These are phyloP conservation scores for Tragelaphus scriptus DNA, from an alignment of 2,113 vertebrate species.

Conservation along the genomic window DNA sequence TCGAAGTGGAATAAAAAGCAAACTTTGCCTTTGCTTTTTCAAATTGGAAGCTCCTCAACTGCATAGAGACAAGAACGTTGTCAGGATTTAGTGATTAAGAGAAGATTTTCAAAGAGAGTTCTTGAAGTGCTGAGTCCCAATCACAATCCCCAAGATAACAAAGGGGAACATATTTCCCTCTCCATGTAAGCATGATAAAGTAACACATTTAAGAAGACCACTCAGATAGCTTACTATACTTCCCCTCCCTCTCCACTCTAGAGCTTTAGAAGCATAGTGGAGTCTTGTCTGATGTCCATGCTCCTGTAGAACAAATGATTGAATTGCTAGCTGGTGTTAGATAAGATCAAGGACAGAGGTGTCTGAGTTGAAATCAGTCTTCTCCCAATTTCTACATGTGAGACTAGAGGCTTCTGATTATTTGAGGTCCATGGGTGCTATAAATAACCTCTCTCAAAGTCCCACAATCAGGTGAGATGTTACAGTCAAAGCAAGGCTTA, in stretches of 20 bases:
- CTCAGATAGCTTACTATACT: not conserved
- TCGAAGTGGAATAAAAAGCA: not conserved
- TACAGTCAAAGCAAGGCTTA: not conserved
- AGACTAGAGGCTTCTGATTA: not conserved
- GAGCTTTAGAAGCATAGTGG: not conserved
- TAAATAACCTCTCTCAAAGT: not conserved
- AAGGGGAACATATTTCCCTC: not conserved
- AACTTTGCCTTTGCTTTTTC: not conserved
- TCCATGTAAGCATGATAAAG: not conserved
- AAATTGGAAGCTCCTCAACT: not conserved
- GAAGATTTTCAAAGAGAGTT: not conserved
- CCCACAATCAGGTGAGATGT: not conserved
- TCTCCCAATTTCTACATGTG: not conserved
- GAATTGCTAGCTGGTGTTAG: not conserved
- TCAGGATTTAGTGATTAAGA: not conserved
- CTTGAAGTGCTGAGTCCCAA: not conserved
- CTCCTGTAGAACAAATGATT: not conserved
- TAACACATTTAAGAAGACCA: not conserved
- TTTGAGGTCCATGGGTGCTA: fast-evolving
- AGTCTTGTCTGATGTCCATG: not conserved
- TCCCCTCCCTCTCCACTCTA: not conserved
- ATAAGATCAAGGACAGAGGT: not conserved
- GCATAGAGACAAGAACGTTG: not conserved
- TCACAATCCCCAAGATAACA: not conserved
- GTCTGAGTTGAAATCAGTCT: not conserved